phyloP scores from a whole-genome alignment of 2,797 vertebrate species.

The Ctenochaetus hawaiiensis region DNA sequence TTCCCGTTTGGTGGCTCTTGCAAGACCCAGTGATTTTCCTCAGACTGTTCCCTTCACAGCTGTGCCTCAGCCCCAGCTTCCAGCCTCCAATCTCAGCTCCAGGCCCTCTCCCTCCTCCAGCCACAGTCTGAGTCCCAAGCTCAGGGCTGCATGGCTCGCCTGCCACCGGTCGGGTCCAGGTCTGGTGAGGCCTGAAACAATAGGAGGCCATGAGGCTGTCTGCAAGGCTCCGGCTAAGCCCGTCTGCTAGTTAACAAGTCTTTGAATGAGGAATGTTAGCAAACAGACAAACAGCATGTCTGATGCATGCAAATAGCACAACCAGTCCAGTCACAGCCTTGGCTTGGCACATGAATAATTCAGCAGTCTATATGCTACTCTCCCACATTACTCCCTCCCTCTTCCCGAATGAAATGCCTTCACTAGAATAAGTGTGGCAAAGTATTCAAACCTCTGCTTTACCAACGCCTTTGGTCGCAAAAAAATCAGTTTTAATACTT shows the following conservation, averaged over 20 bases:
- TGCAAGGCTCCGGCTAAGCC: constrained; percentile 86
- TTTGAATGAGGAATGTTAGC: constrained; percentile 94
- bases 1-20: constrained; percentile 41
- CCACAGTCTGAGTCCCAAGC: constrained; percentile 39
- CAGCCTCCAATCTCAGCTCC: constrained; percentile 63
- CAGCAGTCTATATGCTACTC: constrained; percentile 85
- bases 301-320: constrained; percentile 92
- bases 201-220: constrained; percentile 88
- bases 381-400: constrained; percentile 61
- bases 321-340: constrained; percentile 87
- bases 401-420: constrained; percentile 82
- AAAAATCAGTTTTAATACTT: constrained; percentile 56
- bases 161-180: constrained; percentile 73
- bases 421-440: constrained; percentile 75
- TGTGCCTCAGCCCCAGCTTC: constrained; percentile 68
- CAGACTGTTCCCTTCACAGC: constrained; percentile 76
- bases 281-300: constrained; percentile 95
- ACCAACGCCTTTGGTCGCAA: constrained; percentile 13
- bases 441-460: constrained; percentile 65
- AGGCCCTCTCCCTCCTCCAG: constrained; percentile 38
- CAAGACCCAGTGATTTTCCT: constrained; percentile 46
- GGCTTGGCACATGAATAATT: constrained; percentile 93
- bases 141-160: constrained; percentile 73
- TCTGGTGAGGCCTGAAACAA: constrained; percentile 87
- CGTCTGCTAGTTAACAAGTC: constrained; percentile 92